Conservation (phyloP, 1,140 invertebrate genomes). For the Neuroterus valhalla region DNA sequence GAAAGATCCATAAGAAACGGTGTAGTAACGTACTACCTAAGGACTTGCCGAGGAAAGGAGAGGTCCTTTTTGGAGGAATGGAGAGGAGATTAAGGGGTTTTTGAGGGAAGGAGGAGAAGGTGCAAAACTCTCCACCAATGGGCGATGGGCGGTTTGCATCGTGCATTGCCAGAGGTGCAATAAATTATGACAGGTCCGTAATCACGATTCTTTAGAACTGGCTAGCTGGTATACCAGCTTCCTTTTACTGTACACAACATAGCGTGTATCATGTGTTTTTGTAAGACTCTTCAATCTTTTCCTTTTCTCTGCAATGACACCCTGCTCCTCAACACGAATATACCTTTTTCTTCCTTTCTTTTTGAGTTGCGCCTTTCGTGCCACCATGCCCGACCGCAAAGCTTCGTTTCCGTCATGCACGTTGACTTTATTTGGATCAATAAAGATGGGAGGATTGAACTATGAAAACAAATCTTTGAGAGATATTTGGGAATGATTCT, state of each 20-base stretch:
- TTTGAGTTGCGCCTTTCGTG: slow-evolving; percentile 7
- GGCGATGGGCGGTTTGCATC: neutral
- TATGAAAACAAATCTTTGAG: neutral
- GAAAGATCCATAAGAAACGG: slow-evolving; percentile 7
- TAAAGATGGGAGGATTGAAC: neutral
- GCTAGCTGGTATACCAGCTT: slow-evolving; percentile 12
- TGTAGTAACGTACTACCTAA: neutral
- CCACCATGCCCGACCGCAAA: slow-evolving; percentile 11
- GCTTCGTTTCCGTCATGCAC: slow-evolving; percentile 10
- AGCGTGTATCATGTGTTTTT: slow-evolving; percentile 18
- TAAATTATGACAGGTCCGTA: slow-evolving; percentile 62
- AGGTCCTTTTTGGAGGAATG: neutral
- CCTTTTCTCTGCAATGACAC: neutral
- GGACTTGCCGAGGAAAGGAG: neutral
- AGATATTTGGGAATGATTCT: too few species aligned
- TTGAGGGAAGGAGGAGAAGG: neutral
- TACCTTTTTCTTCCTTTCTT: slow-evolving; percentile 2
- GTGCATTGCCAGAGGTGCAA: slow-evolving; percentile 46
- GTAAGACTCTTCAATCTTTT: slow-evolving; percentile 6
- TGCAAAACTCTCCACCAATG: neutral
- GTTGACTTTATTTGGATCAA: slow-evolving; percentile 20
- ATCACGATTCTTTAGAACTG: slow-evolving; percentile 56
- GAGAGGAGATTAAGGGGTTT: neutral
- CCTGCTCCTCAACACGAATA: slow-evolving; percentile 3
- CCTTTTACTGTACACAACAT: slow-evolving; percentile 5